Conservation (phyloP, 2,888 invertebrate species). For the Sceliomorpha sp. region DNA sequence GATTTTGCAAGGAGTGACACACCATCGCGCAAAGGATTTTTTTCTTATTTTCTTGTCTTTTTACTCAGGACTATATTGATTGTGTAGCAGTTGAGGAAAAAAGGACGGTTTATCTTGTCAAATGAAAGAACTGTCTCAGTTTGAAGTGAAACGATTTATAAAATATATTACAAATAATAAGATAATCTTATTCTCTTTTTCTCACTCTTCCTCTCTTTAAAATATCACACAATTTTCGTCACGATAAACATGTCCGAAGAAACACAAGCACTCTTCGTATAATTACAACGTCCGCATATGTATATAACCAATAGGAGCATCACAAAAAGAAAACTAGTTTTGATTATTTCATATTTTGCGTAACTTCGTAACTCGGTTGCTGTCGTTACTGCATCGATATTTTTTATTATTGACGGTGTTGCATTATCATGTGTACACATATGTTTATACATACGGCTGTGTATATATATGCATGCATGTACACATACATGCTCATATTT, state of each 20-base stretch:
- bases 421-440: constrained; percentile 26
- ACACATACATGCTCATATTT: too few relatives aligned
- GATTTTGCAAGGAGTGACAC: constrained; percentile 53
- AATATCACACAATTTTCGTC: constrained; percentile 48
- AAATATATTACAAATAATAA: too few relatives aligned
- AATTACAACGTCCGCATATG: constrained; percentile 18
- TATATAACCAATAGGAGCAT: constrained; percentile 22
- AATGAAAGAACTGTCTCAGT: constrained; percentile 22
- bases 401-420: constrained; percentile 21
- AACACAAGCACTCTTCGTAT: not conserved
- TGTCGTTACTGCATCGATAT: constrained; percentile 5
- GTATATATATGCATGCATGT: constrained; percentile 39
- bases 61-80: constrained; percentile 37
- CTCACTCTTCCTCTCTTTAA: too few relatives aligned
- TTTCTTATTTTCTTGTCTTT: too few relatives aligned
- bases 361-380: constrained; percentile 16
- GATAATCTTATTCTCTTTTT: too few relatives aligned
- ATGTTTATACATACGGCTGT: constrained; percentile 40
- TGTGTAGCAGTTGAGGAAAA: constrained; percentile 43
- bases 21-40: constrained; percentile 35
- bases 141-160: constrained; percentile 35
- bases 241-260: constrained; percentile 6
- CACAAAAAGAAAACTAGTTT: constrained; percentile 20
- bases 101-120: constrained; percentile 41
- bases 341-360: constrained; percentile 48